Conservation (phyloP, 2,113 vertebrate species). For the Rhodinocichla rosea region DNA sequence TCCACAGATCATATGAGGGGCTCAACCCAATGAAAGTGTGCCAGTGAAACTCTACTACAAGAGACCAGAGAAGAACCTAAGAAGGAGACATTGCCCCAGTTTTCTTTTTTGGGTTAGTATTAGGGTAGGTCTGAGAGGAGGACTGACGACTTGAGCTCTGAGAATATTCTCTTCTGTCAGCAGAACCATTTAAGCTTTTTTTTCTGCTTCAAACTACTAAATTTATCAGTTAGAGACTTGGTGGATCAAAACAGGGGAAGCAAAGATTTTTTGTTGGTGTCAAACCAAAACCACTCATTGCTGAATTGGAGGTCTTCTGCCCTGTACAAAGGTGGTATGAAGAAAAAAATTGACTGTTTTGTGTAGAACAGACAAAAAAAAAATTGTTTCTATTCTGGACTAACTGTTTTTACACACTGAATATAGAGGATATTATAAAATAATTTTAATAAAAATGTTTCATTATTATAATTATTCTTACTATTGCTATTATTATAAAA, state of each 20-base stretch:
- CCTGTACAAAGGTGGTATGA: not conserved
- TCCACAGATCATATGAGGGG: accelerated
- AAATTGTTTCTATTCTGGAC: not conserved
- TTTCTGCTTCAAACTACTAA: not conserved
- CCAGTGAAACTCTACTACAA: not conserved
- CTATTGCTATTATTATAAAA: not conserved
- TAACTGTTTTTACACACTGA: not conserved
- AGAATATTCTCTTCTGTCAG: not conserved
- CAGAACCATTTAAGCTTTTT: not conserved
- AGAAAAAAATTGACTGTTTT: not conserved
- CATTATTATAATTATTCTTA: not conserved
- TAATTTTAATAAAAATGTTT: not conserved
- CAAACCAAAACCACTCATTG: not conserved
- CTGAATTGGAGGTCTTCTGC: not conserved
- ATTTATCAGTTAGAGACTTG: not conserved
- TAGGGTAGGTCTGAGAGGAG: not conserved
- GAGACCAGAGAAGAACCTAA: not conserved
- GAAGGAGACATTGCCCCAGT: accelerated
- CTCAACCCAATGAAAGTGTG: accelerated
- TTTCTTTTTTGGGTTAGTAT: not conserved
- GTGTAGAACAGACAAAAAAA: not conserved
- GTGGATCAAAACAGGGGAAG: not conserved
- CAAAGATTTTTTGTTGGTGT: accelerated
- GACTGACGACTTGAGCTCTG: not conserved
- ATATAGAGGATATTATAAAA: not conserved